These are phyloP conservation scores for Triplophysa dalaica DNA, from an alignment of 2,113 vertebrate genomes.

Conservation along the genomic window DNA sequence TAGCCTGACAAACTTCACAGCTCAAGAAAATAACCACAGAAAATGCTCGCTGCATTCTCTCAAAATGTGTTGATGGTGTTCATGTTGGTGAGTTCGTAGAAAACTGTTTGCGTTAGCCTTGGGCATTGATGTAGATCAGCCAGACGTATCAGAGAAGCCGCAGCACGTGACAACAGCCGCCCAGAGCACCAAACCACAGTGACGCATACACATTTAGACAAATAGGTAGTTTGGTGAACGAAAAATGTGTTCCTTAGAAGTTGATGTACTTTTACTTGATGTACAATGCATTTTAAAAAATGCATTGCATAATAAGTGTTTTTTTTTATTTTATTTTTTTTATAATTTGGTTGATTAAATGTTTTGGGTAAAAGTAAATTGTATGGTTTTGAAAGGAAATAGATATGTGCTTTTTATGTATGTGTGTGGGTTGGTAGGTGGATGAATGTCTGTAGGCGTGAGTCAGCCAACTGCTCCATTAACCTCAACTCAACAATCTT, in stretches of 20 bases:
- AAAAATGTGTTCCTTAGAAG: background rate
- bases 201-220: slow-evolving; percentile 5
- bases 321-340: no score
- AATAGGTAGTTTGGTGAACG: slow-evolving; percentile 8
- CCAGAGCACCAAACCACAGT: background rate
- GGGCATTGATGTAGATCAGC: background rate
- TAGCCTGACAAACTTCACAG: background rate
- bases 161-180: background rate
- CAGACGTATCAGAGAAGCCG: background rate
- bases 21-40: slow-evolving; percentile 6
- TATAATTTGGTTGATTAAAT: background rate
- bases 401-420: background rate
- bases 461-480: slow-evolving; percentile 23
- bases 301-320: no score
- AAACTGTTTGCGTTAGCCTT: background rate
- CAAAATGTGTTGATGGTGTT: background rate
- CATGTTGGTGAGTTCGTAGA: background rate
- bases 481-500: slow-evolving; percentile 18
- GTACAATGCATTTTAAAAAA: no score
- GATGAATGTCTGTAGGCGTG: background rate
- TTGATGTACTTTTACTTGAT: no score
- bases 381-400: slow-evolving; percentile 5
- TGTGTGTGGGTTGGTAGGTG: background rate
- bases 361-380: background rate
- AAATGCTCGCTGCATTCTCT: background rate